A percentile compares a stretch with the other conserved stretches of the same genome.
Evolutionary conservation across 1,140 invertebrate genomes (phyloP).

Genomic region (Drosophila nigrodunni): DNA sequence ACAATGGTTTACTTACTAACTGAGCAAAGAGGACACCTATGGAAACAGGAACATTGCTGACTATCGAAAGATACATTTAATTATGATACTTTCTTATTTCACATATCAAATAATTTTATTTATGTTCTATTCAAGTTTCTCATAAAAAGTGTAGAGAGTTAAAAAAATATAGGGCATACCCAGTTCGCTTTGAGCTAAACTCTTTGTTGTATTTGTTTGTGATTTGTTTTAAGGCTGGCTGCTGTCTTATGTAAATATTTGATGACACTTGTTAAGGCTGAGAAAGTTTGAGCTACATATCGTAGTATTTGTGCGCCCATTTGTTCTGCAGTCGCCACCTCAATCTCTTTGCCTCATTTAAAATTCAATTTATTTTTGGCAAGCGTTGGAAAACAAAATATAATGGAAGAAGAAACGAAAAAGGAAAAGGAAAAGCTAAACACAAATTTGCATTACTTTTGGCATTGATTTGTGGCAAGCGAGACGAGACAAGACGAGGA

Average conservation of each 20-base stretch:
- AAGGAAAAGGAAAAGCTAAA: conserved; percentile 7
- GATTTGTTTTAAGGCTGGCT: conserved; percentile 51
- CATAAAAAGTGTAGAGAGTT: too few species aligned
- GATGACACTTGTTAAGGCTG: conserved; percentile 56
- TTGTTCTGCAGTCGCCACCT: conserved; percentile 1
- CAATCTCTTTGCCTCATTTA: conserved; percentile 54
- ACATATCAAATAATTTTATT: too few species aligned
- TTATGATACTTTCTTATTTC: background rate
- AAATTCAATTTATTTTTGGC: conserved; percentile 78
- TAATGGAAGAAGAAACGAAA: background rate
- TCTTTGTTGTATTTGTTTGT: conserved; percentile 17
- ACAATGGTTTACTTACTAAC: too few species aligned
- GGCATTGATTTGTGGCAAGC: conserved; percentile 68
- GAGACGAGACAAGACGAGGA: background rate
- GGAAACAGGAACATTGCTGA: too few species aligned
- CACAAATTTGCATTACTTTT: conserved; percentile 71
- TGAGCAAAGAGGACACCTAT: too few species aligned
- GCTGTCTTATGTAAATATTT: conserved; percentile 70
- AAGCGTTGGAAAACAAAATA: conserved; percentile 28
- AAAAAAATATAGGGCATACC: background rate
- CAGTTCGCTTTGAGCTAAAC: conserved; percentile 25
- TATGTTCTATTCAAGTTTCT: too few species aligned
- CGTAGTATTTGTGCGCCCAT: conserved; percentile 20
- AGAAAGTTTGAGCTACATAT: conserved; percentile 21
- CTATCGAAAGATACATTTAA: background rate